These are phyloP conservation scores for Zonotrichia albicollis DNA, from an alignment of 2,797 vertebrate genomes.

Conservation along the genomic window DNA sequence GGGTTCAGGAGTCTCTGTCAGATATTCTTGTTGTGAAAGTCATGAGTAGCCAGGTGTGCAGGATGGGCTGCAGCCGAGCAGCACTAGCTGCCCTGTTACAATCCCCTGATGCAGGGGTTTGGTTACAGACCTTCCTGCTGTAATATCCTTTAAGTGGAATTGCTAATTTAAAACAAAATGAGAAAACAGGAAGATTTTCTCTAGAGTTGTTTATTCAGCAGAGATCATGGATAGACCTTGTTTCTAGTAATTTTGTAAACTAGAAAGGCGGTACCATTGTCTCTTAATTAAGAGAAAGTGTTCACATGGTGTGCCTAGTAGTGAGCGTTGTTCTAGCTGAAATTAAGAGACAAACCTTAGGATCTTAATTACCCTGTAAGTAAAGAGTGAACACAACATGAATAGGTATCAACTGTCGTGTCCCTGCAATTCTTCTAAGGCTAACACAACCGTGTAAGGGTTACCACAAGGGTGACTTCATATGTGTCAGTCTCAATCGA, in stretches of 20 bases:
- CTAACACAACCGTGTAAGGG: neutral
- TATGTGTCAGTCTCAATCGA: accelerated
- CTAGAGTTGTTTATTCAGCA: neutral
- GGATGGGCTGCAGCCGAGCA: neutral
- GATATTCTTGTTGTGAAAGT: neutral
- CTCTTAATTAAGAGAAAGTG: neutral
- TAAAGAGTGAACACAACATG: neutral
- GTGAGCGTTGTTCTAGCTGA: neutral
- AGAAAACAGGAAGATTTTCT: neutral
- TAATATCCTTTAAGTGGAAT: neutral
- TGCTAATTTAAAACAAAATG: neutral
- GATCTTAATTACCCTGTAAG: neutral
- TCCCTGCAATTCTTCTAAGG: neutral
- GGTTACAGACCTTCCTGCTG: neutral
- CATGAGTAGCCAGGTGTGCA: accelerated
- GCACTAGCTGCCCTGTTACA: neutral
- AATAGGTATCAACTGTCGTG: neutral
- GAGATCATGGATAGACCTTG: neutral
- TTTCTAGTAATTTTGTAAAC: neutral
- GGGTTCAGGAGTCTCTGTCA: neutral
- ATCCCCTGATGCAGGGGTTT: neutral
- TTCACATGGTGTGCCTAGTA: neutral
- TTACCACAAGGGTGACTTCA: neutral
- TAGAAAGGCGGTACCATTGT: neutral
- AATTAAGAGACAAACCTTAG: neutral